Percentiles rank a stretch among this genome's conserved stretches.
These are phyloP conservation scores for Andricus grossulariae DNA, from an alignment of 1,140 invertebrate species.

Conservation along the genomic window DNA sequence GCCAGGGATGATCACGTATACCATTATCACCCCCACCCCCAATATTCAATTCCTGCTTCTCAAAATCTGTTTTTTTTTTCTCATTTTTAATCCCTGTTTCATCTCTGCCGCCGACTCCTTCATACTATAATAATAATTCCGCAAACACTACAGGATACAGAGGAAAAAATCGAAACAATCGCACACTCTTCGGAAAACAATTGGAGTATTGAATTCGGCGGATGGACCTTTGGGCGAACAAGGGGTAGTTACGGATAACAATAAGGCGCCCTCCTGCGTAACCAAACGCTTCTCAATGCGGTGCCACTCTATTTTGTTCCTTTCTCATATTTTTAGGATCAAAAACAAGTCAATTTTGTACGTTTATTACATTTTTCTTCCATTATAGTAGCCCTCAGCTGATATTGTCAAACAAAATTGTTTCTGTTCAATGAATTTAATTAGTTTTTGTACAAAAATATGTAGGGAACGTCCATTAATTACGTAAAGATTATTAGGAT, in stretches of 20 bases:
- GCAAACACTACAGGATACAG: not conserved
- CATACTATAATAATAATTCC: not conserved
- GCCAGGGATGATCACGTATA: not conserved
- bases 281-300: conserved; percentile 42
- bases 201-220: conserved; percentile 50
- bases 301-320: not conserved
- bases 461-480: too few relatives aligned
- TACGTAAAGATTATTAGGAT: too few relatives aligned
- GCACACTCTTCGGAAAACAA: conserved; percentile 48
- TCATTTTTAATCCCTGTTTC: not conserved
- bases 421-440: too few relatives aligned
- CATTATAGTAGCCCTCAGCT: too few relatives aligned
- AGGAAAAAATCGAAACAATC: conserved; percentile 51
- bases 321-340: not conserved
- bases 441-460: too few relatives aligned
- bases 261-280: conserved; percentile 61
- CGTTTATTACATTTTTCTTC: not conserved
- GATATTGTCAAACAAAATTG: too few relatives aligned
- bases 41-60: not conserved
- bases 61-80: not conserved
- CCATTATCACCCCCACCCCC: not conserved
- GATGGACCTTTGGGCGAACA: conserved; percentile 39
- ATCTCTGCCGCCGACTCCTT: not conserved
- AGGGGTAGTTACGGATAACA: conserved; percentile 54
- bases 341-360: not conserved